Percentiles rank a stretch among this genome's conserved stretches.
These are phyloP conservation scores for Probosciger aterrimus DNA, from an alignment of 2,113 vertebrate species.

Conservation along the genomic window DNA sequence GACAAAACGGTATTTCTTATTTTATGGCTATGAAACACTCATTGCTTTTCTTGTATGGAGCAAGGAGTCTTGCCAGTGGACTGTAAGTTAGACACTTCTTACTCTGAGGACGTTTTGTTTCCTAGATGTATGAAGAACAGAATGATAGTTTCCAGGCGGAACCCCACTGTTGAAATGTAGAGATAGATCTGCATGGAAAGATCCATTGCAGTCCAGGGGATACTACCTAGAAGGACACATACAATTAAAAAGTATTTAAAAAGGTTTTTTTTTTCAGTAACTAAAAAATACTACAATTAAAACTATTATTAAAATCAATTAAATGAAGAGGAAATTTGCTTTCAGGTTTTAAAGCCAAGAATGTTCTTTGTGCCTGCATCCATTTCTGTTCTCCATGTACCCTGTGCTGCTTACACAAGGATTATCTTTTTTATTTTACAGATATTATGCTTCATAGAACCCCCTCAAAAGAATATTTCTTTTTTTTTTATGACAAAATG, in stretches of 20 bases:
- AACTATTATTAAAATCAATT: conserved; percentile 35
- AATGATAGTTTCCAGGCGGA: not conserved
- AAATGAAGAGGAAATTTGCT: conserved; percentile 31
- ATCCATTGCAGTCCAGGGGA: not conserved
- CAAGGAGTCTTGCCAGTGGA: not conserved
- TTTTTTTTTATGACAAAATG: conserved; percentile 65
- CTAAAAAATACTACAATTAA: conserved; percentile 35
- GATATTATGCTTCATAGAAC: conserved; percentile 65
- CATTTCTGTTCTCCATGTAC: conserved; percentile 28
- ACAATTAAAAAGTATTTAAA: not conserved
- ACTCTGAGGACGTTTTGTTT: not conserved
- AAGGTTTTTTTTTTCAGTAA: not conserved
- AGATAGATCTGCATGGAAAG: not conserved
- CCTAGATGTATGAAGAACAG: not conserved
- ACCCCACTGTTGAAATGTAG: not conserved
- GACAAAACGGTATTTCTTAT: not conserved
- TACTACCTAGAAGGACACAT: not conserved
- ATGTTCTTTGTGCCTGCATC: conserved; percentile 34
- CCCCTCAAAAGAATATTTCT: conserved; percentile 68
- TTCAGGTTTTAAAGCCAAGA: conserved; percentile 20
- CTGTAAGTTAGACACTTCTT: not conserved
- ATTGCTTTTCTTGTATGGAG: not conserved
- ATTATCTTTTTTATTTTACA: conserved; percentile 71
- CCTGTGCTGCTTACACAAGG: conserved; percentile 56
- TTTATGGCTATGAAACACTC: not conserved